Base-by-base conservation (phyloP, 2,113 vertebrate species). In the Pipra filicauda region DNA sequence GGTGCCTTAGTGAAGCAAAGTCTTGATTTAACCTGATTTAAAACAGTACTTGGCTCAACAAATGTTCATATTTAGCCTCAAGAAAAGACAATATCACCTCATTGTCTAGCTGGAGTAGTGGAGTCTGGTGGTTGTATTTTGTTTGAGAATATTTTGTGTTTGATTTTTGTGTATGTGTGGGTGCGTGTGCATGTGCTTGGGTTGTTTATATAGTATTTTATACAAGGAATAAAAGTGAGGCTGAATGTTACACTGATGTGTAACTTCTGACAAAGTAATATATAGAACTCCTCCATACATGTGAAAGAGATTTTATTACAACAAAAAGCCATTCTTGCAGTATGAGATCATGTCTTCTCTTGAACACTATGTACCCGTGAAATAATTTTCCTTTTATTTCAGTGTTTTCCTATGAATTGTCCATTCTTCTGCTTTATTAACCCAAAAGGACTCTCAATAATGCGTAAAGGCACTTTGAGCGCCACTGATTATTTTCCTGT, bases 391-490 rank as follows among this genome's bases (percentile, higher is more conserved):
- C 20, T 73, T 44, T 22, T 24, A n/a, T 31, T 54, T 24, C n/a
- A 54, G 3, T 58, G 23, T 49, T 82, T 73, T 49, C 11, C 39
- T 43, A 15, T 30, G 24, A 85, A 49, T 41, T 41, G 8, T 11
- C 21, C 30, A 7, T 48, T 86, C 15, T 57, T 43, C 46, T 49
- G 19, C 41, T 59, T 66, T 61, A 35, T 74, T 71, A 78, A 21
- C 10, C 66, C 18, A 28, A 58, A 27, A 79, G 24, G 18, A 18
- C 62, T 51, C 33, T 33, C 15, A 24, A 4, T 16, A 54, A 24
- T 0, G 0, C 1, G 3, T 15, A 11, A 20, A 44, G 27, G 14
- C 18, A 31, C 17, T 48, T 31, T 51, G 71, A 82, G 61, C 57
- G 8, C 4, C 1, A 3, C 37, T 48, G 78, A 15, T 31, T 5